Evolutionary conservation across 2,888 invertebrate species (phyloP).

Genomic region (Tolmerus cingulatus): DNA sequence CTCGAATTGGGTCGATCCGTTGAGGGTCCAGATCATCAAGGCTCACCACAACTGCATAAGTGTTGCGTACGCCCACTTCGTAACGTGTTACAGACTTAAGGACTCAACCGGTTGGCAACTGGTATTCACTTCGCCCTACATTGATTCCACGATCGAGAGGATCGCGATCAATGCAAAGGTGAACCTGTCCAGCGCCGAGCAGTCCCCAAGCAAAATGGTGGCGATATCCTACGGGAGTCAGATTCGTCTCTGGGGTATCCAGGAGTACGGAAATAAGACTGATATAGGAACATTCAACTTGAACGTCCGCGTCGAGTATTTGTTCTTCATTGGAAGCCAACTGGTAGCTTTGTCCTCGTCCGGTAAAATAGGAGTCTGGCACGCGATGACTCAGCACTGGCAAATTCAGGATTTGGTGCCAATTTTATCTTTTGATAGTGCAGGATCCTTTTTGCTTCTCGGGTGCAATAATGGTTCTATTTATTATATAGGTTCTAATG

Average conservation of each 20-base stretch:
- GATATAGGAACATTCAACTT: constrained; percentile 90
- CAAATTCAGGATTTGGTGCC: constrained; percentile 96
- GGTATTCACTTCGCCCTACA: constrained; percentile 91
- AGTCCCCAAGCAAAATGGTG: constrained; percentile 76
- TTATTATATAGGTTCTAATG: constrained; percentile 85
- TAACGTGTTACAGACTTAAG: constrained; percentile 92
- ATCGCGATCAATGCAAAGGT: constrained; percentile 86
- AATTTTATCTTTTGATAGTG: constrained; percentile 95
- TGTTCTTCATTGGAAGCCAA: constrained; percentile 97
- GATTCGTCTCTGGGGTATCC: constrained; percentile 81
- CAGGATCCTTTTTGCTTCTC: constrained; percentile 92
- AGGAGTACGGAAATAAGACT: constrained; percentile 76
- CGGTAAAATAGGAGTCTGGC: constrained; percentile 99
- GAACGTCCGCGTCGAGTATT: constrained; percentile 90
- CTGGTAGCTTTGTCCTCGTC: constrained; percentile 92
- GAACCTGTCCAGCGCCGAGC: constrained; percentile 66
- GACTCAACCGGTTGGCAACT: constrained; percentile 97
- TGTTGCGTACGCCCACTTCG: constrained; percentile 94
- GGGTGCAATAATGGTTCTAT: constrained; percentile 97
- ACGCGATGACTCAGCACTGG: constrained; percentile 98
- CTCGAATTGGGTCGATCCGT: constrained; percentile 78
- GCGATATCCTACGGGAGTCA: constrained; percentile 81
- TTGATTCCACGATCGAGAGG: constrained; percentile 89
- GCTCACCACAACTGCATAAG: constrained; percentile 99
- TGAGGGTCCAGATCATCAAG: constrained; percentile 90